Evolutionary conservation across 2,113 vertebrate genomes (phyloP), one percentile per base, ranked within the genome.

Genomic region (Sakesphorus luctuosus): DNA sequence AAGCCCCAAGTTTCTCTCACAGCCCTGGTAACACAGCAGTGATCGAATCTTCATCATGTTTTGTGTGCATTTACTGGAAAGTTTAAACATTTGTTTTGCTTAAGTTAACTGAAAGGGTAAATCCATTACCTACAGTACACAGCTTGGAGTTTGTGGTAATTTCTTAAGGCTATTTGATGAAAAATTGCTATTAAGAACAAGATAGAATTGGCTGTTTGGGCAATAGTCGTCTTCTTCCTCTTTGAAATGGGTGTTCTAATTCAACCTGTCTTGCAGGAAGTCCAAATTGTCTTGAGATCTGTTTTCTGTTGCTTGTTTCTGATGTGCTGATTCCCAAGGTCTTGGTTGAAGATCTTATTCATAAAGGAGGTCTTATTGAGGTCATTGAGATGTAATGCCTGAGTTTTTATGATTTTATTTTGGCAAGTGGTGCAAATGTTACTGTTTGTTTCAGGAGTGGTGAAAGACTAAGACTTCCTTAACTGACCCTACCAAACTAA

Each of bases 31-130:
- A 33, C 13, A 10, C 26, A 55, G 49, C 68, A 68, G 69, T 0
- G 1, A 58, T 76, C 7, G 4, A 67, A 56, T 71, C 65, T 80
- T 79, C 47, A 24, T 76, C 58, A 2, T 9, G 18, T 80, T 85
- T 78, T 63, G 5, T 77, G 40, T 59, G 55, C 6, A 2, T 56
- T 93, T 84, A 35, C 36, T 55, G n/a, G 4, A 33, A 77, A 77
- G 52, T 88, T 86, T 52, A 80, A 90, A 74, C 25, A 18, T 80
- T 95, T 56, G 46, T 66, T 96, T 94, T 81, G 23, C 31, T 63
- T 33, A 77, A 74, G 49, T 36, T 86, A 79, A 65, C 66, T 58
- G 18, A 62, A 87, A 85, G 47, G 29, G 52, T 75, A 79, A 73
- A 87, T 79, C 84, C 21, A 15, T 85, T 88, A 50, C 24, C 74